Evolutionary conservation across 1,140 invertebrate genomes (phyloP).

Genomic region (Choristoneura fumiferana): DNA sequence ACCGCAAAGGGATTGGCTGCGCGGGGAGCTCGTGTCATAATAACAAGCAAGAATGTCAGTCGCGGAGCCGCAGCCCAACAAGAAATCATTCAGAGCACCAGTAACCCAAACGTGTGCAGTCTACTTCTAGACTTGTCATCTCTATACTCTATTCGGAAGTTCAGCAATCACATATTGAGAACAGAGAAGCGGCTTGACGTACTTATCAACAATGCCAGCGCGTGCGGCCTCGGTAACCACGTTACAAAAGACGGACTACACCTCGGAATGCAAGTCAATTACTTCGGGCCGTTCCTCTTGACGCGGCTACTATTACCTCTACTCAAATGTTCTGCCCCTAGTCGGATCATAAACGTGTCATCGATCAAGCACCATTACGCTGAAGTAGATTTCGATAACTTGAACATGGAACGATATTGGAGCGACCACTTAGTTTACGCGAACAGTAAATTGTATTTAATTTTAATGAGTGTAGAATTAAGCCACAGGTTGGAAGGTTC

Average conservation of each 20-base stretch:
- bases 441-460: slow-evolving; percentile 20
- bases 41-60: slow-evolving; percentile 87
- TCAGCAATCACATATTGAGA: slow-evolving; percentile 80
- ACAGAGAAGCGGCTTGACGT: slow-evolving; percentile 85
- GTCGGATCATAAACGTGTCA: slow-evolving; percentile 89
- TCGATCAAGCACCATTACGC: slow-evolving; percentile 86
- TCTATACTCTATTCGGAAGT: slow-evolving; percentile 84
- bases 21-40: slow-evolving; percentile 85
- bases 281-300: slow-evolving; percentile 89
- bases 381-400: slow-evolving; percentile 84
- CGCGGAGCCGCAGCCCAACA: slow-evolving; percentile 48
- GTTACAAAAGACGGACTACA: slow-evolving; percentile 87
- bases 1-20: slow-evolving; percentile 84
- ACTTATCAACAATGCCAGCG: slow-evolving; percentile 88
- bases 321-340: slow-evolving; percentile 84
- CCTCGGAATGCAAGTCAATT: slow-evolving; percentile 89
- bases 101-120: slow-evolving; percentile 51
- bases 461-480: slow-evolving; percentile 11
- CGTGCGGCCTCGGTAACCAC: slow-evolving; percentile 29
- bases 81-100: slow-evolving; percentile 59
- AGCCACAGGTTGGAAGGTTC: slow-evolving; percentile 1
- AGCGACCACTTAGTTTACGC: slow-evolving; percentile 12
- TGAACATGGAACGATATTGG: slow-evolving; percentile 79
- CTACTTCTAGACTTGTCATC: slow-evolving; percentile 85
- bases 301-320: slow-evolving; percentile 83